These are phyloP conservation scores for Ernsta delagoae DNA, from an alignment of 2,888 invertebrate species.

Conservation along the genomic window DNA sequence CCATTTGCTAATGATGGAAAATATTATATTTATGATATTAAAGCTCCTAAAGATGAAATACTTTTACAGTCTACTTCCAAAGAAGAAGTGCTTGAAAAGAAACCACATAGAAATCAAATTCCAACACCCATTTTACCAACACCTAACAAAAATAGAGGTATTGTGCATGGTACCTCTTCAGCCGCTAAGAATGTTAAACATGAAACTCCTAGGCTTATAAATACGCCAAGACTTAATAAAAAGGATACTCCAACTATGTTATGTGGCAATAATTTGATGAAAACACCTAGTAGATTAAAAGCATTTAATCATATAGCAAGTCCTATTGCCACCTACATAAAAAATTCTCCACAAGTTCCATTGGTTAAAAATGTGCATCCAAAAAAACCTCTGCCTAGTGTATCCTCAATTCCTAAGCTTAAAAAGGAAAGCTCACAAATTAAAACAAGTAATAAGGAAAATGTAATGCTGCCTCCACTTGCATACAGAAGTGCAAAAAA, in stretches of 20 bases:
- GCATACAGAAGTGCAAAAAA: constrained; percentile 70
- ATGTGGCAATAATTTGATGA: constrained; percentile 52
- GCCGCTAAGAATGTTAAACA: neutral
- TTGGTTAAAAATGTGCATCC: constrained; percentile 63
- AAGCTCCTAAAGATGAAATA: neutral
- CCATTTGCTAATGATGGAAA: neutral
- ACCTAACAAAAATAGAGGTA: neutral
- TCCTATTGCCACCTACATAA: constrained; percentile 72
- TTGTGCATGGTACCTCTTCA: neutral
- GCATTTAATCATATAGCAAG: constrained; percentile 65
- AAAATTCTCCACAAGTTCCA: constrained; percentile 62
- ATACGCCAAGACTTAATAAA: constrained; percentile 12
- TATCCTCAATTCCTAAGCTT: constrained; percentile 62
- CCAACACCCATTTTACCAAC: neutral
- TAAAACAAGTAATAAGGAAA: constrained; percentile 59
- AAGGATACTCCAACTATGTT: constrained; percentile 42
- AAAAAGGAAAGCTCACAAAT: constrained; percentile 45
- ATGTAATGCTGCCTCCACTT: constrained; percentile 57
- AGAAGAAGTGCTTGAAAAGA: neutral
- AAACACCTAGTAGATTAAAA: constrained; percentile 53
- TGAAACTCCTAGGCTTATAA: neutral
- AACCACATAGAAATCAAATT: neutral
- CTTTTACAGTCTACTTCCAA: neutral
- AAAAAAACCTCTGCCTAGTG: constrained; percentile 58
- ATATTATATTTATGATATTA: neutral